Conservation (phyloP, 1,140 invertebrate species). For the Ceratoteleas bidentatus region DNA sequence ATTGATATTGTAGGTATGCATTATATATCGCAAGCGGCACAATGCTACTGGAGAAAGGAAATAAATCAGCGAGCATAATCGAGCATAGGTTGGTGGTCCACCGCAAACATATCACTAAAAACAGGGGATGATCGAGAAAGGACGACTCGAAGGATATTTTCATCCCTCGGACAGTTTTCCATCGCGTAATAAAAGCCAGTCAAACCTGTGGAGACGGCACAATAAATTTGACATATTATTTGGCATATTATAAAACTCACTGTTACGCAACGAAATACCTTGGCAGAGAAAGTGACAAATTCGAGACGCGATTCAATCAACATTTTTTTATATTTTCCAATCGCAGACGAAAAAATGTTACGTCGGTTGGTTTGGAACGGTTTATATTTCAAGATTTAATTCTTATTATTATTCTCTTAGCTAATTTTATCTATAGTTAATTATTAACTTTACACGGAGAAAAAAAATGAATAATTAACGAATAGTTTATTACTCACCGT, state of each 20-base stretch:
- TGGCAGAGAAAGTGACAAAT: conserved; percentile 32
- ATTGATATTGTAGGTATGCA: conserved; percentile 57
- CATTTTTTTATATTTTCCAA: not conserved
- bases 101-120: conserved; percentile 65
- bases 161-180: no score
- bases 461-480: no score
- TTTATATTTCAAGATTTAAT: no score
- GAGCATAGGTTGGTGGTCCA: conserved; percentile 57
- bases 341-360: no score
- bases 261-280: conserved; percentile 41
- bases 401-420: no score
- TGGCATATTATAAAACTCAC: conserved; percentile 24
- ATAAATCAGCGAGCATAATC: conserved; percentile 65
- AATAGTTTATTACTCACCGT: no score
- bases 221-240: conserved; percentile 48
- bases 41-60: conserved; percentile 65
- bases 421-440: no score
- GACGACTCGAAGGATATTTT: conserved; percentile 38
- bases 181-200: conserved; percentile 28
- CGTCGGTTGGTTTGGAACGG: no score
- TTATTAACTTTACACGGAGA: no score
- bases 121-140: conserved; percentile 56
- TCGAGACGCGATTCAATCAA: conserved; percentile 12
- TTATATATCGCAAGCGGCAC: conserved; percentile 45
- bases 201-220: conserved; percentile 18